Evolutionary conservation across 2,888 invertebrate species (phyloP), one percentile per base, ranked within the genome.

Genomic region (Lottia gigantea): DNA sequence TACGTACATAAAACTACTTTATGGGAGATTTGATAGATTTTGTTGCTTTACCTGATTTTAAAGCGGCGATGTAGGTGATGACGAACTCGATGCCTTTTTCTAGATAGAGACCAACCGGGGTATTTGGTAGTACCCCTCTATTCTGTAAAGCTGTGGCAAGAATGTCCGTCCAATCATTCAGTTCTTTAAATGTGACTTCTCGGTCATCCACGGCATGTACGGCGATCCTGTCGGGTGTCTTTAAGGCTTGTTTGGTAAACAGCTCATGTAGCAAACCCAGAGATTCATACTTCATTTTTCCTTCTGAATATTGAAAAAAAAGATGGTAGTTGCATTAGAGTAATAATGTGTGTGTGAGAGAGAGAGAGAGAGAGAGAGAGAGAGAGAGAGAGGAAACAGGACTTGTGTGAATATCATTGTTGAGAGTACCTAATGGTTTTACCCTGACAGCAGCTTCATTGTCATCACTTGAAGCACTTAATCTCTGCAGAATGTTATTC

Each of bases 81-180:
- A 83, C 82, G 74, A 85, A 89, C 70, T 87, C 86, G 14, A 87
- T 76, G 64, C 83, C 80, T 75, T 86, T 86, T 67, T 87, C 85
- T 83, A 89, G 84, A 76, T 85, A 89, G 64, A 89, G 88, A 45
- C 85, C 88, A 0, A 88, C 87, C 73, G 82, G 80, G 0, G 78
- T 76, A 70, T 89, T 86, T 7, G 83, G 80, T 26, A 68, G 70
- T 4, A 87, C 86, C 2, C 87, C 87, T 49, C 73, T 79, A 4
- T 71, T 49, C 19, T 74, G 75, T 16, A 89, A 80, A 65, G 78
- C 77, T 62, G 68, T 72, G 4, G 88, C 85, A 69, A 89, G 73
- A 12, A 79, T 74, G 64, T 87, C 84, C 4, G 88, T 85, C 70
- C 82, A 75, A n/a, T 71, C 62, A 71, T 87, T 79, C 25, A 87